Evolutionary conservation across 1,140 invertebrate genomes (phyloP), one percentile per base, ranked within the genome.

Genomic region (Lithobius niger): DNA sequence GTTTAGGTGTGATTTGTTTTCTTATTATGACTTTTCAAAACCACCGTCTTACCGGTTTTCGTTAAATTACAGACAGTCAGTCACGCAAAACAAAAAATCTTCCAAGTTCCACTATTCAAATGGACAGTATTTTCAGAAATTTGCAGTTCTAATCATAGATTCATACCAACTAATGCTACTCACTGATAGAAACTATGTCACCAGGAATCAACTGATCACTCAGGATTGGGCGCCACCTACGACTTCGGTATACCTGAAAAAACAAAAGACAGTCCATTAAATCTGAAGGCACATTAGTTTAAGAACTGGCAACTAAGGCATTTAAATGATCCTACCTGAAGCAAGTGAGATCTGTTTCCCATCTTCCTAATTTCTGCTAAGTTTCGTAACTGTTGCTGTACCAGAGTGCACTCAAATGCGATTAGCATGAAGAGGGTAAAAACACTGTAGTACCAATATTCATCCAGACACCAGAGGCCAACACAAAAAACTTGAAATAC

Each of bases 361-460:
- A 99, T 99, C 74, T 97, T 94, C n/a, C 95, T 77, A 61, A 99
- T 98, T 74, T 97, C 94, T n/a, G 90, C 83, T 90, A 99, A 96
- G 69, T 99, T 99, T 61, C 88, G 75, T 3, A 99, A 66, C 67
- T 99, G 97, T 66, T 99, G 96, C 64, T 97, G 93, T 0, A 99
- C 96, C 25, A 99, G 77, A 3, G 94, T 98, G 60, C 91, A 97
- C 69, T 99, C 97, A 71, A 99, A 99, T 60, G 93, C 83, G 22
- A 99, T 80, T 31, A 99, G 77, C 96, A 99, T 98, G 45, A 95
- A 77, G 1, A 99, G 77, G 0, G 97, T 99, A 67, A 99, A 98
- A 26, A 99, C 79, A 56, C 89, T 94, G 69, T 97, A 97, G 69
- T 97, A 97, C 77, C 91, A 96, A 71, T 94, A 97, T 69, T 95